Evolutionary conservation across 1,140 invertebrate genomes (phyloP).

Genomic region (Philotrypesis tridentata): DNA sequence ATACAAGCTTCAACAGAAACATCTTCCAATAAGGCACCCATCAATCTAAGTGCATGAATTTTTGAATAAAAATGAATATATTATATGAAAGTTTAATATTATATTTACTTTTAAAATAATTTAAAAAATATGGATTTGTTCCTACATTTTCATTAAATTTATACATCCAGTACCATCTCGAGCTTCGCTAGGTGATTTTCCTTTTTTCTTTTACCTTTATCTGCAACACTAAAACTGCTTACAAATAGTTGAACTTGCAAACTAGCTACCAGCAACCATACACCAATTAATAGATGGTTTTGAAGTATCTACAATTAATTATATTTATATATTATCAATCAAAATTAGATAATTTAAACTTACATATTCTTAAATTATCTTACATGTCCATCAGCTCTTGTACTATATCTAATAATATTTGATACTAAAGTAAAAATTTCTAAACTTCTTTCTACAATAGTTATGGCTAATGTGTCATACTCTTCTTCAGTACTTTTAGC

Average conservation of each 20-base stretch:
- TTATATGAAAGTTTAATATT: conserved; percentile 1
- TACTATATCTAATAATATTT: conserved; percentile 86
- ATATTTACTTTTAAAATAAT: conserved; percentile 31
- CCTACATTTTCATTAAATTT: conserved; percentile 83
- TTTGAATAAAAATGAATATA: conserved; percentile 48
- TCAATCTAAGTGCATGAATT: conserved; percentile 81
- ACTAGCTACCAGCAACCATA: too few species aligned
- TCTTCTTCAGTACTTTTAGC: conserved; percentile 80
- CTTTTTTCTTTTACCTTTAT: too few species aligned
- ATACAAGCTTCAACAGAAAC: conserved; percentile 75
- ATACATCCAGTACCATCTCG: too few species aligned
- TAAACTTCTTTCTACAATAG: conserved; percentile 82
- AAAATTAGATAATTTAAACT: too few species aligned
- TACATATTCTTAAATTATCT: too few species aligned
- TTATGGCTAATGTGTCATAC: conserved; percentile 80
- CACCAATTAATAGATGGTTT: too few species aligned
- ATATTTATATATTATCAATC: too few species aligned
- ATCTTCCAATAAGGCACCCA: conserved; percentile 75
- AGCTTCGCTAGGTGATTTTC: too few species aligned
- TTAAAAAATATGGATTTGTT: conserved; percentile 46
- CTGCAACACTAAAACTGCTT: too few species aligned
- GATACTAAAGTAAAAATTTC: conserved; percentile 89
- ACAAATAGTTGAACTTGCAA: too few species aligned
- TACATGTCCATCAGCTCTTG: too few species aligned
- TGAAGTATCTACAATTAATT: too few species aligned